Evolutionary conservation across 1,140 invertebrate genomes (phyloP).

Genomic region (Lepidurus couesii): DNA sequence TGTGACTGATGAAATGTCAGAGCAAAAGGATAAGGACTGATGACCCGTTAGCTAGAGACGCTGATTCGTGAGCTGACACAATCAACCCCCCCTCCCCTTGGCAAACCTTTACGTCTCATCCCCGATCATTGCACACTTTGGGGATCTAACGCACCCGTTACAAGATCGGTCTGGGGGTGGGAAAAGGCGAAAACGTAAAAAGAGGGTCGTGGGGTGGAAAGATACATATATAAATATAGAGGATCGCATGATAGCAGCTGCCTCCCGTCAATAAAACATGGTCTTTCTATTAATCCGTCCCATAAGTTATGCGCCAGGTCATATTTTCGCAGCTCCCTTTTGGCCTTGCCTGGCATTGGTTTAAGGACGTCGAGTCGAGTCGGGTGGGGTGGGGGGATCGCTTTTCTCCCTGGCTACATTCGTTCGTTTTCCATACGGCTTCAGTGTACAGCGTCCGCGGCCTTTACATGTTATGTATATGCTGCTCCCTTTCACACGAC

Average conservation of each 20-base stretch:
- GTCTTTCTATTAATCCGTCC: constrained; percentile 31
- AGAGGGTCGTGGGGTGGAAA: background rate
- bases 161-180: background rate
- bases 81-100: background rate
- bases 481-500: constrained; percentile 29
- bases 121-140: no score
- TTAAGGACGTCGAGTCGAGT: background rate
- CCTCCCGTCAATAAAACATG: constrained; percentile 31
- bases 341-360: background rate
- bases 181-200: background rate
- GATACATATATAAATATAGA: constrained; percentile 10
- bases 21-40: background rate
- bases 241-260: constrained; percentile 17
- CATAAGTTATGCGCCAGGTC: constrained; percentile 31
- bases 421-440: background rate
- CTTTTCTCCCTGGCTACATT: background rate
- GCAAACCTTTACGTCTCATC: background rate
- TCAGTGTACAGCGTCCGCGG: background rate
- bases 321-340: background rate
- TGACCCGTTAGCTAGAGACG: background rate
- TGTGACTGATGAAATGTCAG: background rate
- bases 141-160: no score
- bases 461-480: background rate
- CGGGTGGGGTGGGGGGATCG: background rate
- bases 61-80: constrained; percentile 3